These are phyloP conservation scores for Uloborus plumipes DNA, from an alignment of 2,888 invertebrate species.

Conservation along the genomic window DNA sequence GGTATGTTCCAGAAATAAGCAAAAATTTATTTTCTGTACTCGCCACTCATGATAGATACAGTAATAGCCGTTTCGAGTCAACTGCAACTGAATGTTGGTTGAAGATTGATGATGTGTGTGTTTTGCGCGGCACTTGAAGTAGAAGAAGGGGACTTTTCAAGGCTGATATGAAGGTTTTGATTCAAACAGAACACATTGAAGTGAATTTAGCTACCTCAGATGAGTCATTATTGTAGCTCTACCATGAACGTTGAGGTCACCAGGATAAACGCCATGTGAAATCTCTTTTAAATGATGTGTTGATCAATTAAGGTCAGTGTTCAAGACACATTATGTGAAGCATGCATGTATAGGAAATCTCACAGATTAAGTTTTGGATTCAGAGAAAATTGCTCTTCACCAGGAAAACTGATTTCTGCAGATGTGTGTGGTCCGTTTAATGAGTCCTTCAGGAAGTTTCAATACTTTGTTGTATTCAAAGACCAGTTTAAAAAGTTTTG, in stretches of 20 bases:
- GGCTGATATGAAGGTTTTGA: slow-evolving; percentile 10
- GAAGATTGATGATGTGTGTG: slow-evolving; percentile 1
- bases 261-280: slow-evolving; percentile 25
- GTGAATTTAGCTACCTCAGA: not conserved
- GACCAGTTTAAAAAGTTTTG: slow-evolving; percentile 50
- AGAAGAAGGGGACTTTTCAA: slow-evolving; percentile 18
- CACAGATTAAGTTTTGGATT: slow-evolving; percentile 27
- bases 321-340: slow-evolving; percentile 17
- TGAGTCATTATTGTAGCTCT: not conserved
- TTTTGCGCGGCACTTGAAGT: slow-evolving; percentile 19
- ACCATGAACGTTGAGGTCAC: slow-evolving; percentile 18
- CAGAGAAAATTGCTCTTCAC: slow-evolving; percentile 3
- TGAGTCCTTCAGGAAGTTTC: slow-evolving; percentile 19
- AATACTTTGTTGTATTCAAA: slow-evolving; percentile 62
- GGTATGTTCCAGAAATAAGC: slow-evolving; percentile 46
- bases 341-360: slow-evolving; percentile 31
- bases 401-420: slow-evolving; percentile 21
- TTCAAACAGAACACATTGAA: slow-evolving; percentile 11
- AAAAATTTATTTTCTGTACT: too few relatives aligned
- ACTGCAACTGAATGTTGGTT: slow-evolving; percentile 20
- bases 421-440: slow-evolving; percentile 62
- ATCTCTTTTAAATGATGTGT: not conserved
- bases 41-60: slow-evolving; percentile 29
- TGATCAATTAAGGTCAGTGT: slow-evolving; percentile 16
- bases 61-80: slow-evolving; percentile 26